Base-by-base conservation (phyloP, 2,113 vertebrate genomes). In the Daubentonia madagascariensis region DNA sequence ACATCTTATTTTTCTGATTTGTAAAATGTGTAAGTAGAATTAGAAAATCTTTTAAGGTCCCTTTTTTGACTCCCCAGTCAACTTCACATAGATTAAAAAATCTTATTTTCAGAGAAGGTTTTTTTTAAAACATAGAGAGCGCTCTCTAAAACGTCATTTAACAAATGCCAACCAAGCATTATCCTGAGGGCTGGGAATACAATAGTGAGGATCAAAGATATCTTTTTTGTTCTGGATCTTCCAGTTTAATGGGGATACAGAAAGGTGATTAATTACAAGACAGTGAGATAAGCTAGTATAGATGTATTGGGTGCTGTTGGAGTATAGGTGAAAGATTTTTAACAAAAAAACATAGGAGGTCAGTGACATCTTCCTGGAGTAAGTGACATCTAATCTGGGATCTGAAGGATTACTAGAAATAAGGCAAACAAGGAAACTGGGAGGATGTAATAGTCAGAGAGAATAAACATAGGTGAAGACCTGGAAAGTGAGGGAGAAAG, bases 1-100 rank as follows among this genome's bases (percentile, higher is more conserved):
- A 90, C 6, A 83, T 65, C 17, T 92, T 89, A 75, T 85, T 96
- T 95, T 95, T 96, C 54, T 87, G 13, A 59, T 92, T 94, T 90
- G 45, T 94, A 67, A 94, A 93, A 76, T 91, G 5, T 95, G 3
- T 92, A 81, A 81, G 22, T 94, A 83, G 25, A 89, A 93, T 94
- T 80, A 76, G 61, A 63, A 97, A 94, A 65, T 61, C 50, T 73
- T 68, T 91, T 87, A 11, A 54, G 57, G 20, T 22, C 28, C 11
- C 12, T 35, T 76, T 97, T 95, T 94, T 95, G 35, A 81, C 48
- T 89, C 73, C 5, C 13, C 8, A 45, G 28, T 95, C 32, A 90
- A 76, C 0, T 86, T 89, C 17, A 68, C 28, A 10, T 54, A 85
- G 68, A 80, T 52, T 73, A 57, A 91, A 96, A 93, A 48, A 37